Evolutionary conservation across 2,888 invertebrate species (phyloP), one percentile per base, ranked within the genome.

Genomic region (Catocala sponsa): DNA sequence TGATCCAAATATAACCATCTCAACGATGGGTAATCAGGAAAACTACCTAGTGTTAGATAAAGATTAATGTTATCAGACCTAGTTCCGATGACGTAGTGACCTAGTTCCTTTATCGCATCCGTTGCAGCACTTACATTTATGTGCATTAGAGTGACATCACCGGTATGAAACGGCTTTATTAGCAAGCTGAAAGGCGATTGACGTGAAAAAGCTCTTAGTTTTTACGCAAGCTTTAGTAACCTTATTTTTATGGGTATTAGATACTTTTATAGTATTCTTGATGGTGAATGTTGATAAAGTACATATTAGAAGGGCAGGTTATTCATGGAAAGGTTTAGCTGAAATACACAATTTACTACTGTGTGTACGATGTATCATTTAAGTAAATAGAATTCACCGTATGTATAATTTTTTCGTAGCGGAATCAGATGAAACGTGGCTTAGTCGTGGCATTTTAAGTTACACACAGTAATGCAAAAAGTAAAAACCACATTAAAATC

Each of bases 121-220:
- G 74, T 57, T 64, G 53, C 74, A 74, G 72, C 72, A 76, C 63
- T 74, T 59, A 80, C 79, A 83, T 83, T 85, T 84, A 82, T 79
- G 74, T 74, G 74, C 65, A 74, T 74, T 70, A 72, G 25, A 74
- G 71, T 87, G 86, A 85, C 82, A 79, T 86, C 86, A 86, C 72
- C 69, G 59, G 66, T 82, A 85, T 85, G 83, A 85, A 85, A 81
- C 73, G 65, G 57, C 49, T 79, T 85, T 82, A 73, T 76, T 82
- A 78, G 78, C 78, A 80, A 80, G 80, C 82, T 85, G 82, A 87
- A 87, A 86, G 84, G 81, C 82, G 85, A 84, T 77, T 72, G 74
- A 73, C 76, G 80, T 75, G 72, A 72, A 72, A 78, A 74, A 73
- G 78, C 75, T 78, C 76, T 76, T 67, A 73, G 70, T 70, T 75